phyloP scores from a whole-genome alignment of 2,113 vertebrate genomes.

The Rhizomys pruinosus region DNA sequence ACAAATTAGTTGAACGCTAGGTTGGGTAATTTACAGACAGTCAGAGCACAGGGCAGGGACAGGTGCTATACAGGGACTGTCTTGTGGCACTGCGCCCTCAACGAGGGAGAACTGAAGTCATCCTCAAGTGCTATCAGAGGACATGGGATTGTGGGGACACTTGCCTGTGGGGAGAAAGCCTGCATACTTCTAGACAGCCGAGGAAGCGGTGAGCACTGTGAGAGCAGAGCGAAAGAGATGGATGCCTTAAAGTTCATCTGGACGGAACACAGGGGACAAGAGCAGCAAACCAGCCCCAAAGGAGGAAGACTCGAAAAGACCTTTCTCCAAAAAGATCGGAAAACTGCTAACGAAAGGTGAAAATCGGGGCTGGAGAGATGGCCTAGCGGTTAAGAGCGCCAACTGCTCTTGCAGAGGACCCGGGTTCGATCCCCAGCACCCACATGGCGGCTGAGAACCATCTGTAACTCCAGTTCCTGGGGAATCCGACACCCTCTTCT shows the following conservation, averaged over 20 bases:
- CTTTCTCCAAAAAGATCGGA: background rate
- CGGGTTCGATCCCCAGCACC: no score
- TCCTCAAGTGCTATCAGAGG: background rate
- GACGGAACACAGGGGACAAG: background rate
- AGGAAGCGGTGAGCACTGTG: background rate
- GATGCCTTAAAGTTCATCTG: background rate
- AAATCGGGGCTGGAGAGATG: no score
- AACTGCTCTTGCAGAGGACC: no score
- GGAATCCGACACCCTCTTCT: no score
- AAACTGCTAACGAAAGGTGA: background rate
- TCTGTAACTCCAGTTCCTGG: no score
- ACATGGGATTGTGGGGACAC: background rate
- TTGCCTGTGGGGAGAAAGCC: background rate
- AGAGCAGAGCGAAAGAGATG: background rate
- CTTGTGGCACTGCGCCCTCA: background rate
- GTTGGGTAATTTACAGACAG: background rate
- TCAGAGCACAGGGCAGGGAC: background rate
- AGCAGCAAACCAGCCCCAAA: background rate
- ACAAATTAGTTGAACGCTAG: background rate
- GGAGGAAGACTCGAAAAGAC: background rate
- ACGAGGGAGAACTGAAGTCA: no score
- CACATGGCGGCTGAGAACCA: no score
- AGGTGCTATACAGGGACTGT: background rate
- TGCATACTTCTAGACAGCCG: background rate
- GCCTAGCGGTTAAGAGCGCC: no score